A percentile compares a stretch with the other conserved stretches of the same genome.
phyloP scores from a whole-genome alignment of 2,113 vertebrate species.

The Aldabrachelys gigantea region DNA sequence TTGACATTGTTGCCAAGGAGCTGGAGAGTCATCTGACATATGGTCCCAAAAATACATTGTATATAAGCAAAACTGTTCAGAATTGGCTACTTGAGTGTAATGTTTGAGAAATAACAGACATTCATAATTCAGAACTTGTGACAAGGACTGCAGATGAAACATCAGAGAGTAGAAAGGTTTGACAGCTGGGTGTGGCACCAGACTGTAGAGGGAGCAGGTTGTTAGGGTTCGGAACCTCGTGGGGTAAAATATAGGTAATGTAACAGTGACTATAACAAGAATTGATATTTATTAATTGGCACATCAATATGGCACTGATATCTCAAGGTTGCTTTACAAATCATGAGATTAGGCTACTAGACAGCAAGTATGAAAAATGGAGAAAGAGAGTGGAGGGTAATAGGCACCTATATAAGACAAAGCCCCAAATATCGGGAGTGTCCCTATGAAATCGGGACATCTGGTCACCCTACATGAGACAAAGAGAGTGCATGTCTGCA shows the following conservation, averaged over 20 bases:
- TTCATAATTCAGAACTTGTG: not conserved
- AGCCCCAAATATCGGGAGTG: no score
- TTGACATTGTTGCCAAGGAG: not conserved
- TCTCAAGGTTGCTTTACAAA: not conserved
- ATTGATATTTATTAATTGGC: not conserved
- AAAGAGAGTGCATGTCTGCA: not conserved
- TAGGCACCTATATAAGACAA: no score
- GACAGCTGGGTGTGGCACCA: not conserved
- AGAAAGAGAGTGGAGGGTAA: no score
- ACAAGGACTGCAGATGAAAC: not conserved
- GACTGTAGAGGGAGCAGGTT: not conserved
- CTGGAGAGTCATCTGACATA: not conserved
- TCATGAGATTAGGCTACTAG: not conserved
- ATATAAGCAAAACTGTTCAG: not conserved
- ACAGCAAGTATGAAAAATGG: no score
- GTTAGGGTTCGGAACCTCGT: not conserved
- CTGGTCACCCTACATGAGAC: no score
- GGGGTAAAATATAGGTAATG: not conserved
- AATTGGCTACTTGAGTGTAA: not conserved
- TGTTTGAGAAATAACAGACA: not conserved
- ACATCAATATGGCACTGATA: not conserved
- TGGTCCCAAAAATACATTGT: not conserved
- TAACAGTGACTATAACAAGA: not conserved
- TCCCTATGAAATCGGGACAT: no score
- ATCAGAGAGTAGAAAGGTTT: not conserved